Evolutionary conservation across 2,113 vertebrate genomes (phyloP).

Genomic region (Sylvia atricapilla): DNA sequence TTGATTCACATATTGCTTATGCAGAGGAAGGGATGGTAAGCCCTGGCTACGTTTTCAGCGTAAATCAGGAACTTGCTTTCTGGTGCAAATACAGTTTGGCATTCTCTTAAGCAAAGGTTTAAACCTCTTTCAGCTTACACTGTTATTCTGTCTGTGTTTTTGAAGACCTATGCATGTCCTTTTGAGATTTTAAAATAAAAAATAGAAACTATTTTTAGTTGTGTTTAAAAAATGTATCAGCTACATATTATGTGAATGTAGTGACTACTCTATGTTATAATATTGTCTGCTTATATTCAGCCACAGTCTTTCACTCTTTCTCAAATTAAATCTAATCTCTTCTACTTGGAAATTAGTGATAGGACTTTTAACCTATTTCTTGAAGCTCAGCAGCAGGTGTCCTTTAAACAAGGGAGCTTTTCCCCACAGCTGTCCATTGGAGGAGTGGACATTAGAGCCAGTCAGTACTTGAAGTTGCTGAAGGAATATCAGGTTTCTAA

Average conservation of each 20-base stretch:
- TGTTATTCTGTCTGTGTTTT: neutral
- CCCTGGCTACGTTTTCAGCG: neutral
- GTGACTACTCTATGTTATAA: accelerated
- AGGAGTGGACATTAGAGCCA: neutral
- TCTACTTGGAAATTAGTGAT: neutral
- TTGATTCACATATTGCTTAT: neutral
- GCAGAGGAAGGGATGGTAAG: neutral
- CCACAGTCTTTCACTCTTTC: neutral
- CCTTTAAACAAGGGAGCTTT: neutral
- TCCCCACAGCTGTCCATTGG: neutral
- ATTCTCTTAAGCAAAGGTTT: neutral
- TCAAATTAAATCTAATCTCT: neutral
- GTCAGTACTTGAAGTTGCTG: neutral
- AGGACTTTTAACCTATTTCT: neutral
- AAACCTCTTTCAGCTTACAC: neutral
- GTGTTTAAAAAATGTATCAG: neutral
- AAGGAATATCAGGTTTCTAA: neutral
- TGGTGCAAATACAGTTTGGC: neutral
- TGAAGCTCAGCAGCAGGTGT: neutral
- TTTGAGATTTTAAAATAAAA: neutral
- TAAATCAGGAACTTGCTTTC: neutral
- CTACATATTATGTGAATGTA: neutral
- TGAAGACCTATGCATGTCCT: neutral
- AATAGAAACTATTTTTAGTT: neutral
- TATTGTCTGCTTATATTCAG: neutral